Conservation (phyloP, 2,888 invertebrate species). For the Oscheius sp. region DNA sequence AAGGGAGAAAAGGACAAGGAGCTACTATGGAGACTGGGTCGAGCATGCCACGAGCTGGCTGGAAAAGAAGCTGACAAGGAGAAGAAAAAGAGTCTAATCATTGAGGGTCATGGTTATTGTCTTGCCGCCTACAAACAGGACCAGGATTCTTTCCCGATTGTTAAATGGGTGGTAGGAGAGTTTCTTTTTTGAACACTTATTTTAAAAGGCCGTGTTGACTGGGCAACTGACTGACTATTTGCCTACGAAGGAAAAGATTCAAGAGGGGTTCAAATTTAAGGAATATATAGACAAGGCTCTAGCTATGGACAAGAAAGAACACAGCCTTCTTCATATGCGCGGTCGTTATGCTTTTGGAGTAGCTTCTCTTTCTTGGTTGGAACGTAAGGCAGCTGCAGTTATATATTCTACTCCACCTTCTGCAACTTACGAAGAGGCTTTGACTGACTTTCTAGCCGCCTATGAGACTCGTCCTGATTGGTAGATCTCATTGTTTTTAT, state of each 20-base stretch:
- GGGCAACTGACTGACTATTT: conserved; percentile 60
- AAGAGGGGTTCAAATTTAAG: conserved; percentile 66
- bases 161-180: conserved; percentile 67
- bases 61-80: conserved; percentile 33
- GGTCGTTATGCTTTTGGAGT: conserved; percentile 57
- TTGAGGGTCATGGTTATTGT: conserved; percentile 62
- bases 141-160: conserved; percentile 53
- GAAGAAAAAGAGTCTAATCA: conserved; percentile 58
- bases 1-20: conserved; percentile 21
- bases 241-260: conserved; percentile 67
- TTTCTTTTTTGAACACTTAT: no score
- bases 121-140: conserved; percentile 52
- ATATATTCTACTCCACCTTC: conserved; percentile 54
- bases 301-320: conserved; percentile 51
- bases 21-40: conserved; percentile 43
- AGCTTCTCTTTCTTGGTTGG: conserved; percentile 59
- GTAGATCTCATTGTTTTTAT: no score
- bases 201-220: conserved; percentile 59
- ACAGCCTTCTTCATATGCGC: conserved; percentile 53
- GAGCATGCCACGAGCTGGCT: conserved; percentile 39
- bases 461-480: conserved; percentile 71
- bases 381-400: conserved; percentile 55
- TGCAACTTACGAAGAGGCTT: conserved; percentile 57
- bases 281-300: conserved; percentile 60
- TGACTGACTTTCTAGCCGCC: conserved; percentile 58